phyloP scores from a whole-genome alignment of 2,797 vertebrate species.

The Sternarchorhynchus goeldii region DNA sequence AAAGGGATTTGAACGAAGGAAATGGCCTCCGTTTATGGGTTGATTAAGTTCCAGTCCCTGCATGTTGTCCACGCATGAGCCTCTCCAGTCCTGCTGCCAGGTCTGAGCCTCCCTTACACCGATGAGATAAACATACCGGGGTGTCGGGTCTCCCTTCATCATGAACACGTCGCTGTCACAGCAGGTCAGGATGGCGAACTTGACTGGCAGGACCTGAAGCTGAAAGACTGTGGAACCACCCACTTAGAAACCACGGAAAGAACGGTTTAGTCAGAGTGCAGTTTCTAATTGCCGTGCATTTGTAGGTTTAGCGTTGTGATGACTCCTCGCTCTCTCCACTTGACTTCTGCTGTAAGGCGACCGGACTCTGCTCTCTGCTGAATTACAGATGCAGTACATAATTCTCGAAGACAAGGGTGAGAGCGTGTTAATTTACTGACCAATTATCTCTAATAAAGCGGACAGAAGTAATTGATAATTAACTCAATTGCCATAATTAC shows the following conservation, averaged over 20 bases:
- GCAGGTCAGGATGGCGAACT: too few relatives aligned
- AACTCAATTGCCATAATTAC: constrained; percentile 53
- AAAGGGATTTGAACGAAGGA: not conserved
- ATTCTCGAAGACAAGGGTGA: constrained; percentile 45
- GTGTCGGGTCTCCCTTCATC: too few relatives aligned
- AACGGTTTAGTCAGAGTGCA: not conserved
- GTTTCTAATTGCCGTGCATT: not conserved
- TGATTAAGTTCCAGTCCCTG: too few relatives aligned
- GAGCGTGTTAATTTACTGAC: constrained; percentile 48
- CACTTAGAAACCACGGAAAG: too few relatives aligned
- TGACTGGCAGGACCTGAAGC: too few relatives aligned
- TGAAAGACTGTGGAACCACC: too few relatives aligned
- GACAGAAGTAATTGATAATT: constrained; percentile 48
- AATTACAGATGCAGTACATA: constrained; percentile 39
- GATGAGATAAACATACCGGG: too few relatives aligned
- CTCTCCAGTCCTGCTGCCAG: too few relatives aligned
- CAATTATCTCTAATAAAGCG: constrained; percentile 51
- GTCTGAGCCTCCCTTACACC: too few relatives aligned
- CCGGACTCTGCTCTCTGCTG: constrained; percentile 4
- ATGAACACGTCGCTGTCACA: too few relatives aligned
- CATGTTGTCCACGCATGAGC: too few relatives aligned
- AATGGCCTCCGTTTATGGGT: too few relatives aligned
- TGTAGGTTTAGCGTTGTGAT: not conserved
- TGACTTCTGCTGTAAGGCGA: not conserved
- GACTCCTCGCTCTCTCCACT: not conserved